Evolutionary conservation across 2,888 invertebrate genomes (phyloP).

Genomic region (Liposcelis brunnea): DNA sequence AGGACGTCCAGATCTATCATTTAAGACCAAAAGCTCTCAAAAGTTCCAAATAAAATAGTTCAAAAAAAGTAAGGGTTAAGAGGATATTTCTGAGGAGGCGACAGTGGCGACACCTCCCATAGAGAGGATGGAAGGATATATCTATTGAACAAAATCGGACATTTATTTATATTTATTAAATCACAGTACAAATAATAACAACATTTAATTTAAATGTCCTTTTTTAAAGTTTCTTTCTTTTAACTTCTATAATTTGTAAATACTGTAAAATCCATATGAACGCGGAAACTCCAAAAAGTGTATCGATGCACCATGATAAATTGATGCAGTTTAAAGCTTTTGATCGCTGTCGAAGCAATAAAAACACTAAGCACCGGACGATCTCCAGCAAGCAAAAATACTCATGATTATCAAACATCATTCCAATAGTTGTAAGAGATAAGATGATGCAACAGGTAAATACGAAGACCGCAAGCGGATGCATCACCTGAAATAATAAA

Average conservation of each 20-base stretch:
- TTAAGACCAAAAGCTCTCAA: too few relatives aligned
- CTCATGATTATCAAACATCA: slow-evolving; percentile 49
- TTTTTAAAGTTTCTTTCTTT: slow-evolving; percentile 23
- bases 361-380: slow-evolving; percentile 42
- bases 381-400: slow-evolving; percentile 45
- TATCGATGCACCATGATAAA: slow-evolving; percentile 30
- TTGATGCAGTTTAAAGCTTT: slow-evolving; percentile 20
- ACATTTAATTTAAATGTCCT: too few relatives aligned
- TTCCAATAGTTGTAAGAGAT: slow-evolving; percentile 49
- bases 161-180: too few relatives aligned
- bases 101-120: too few relatives aligned
- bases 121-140: too few relatives aligned
- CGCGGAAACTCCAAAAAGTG: slow-evolving; percentile 40
- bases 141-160: too few relatives aligned
- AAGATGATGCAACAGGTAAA: slow-evolving; percentile 46
- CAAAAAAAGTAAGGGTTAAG: too few relatives aligned
- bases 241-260: slow-evolving; percentile 37
- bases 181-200: too few relatives aligned
- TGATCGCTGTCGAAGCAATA: slow-evolving; percentile 29
- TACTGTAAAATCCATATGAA: slow-evolving; percentile 47
- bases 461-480: slow-evolving; percentile 36
- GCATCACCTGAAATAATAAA: slow-evolving; percentile 34
- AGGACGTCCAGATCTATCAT: too few relatives aligned
- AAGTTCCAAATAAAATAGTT: too few relatives aligned
- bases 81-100: too few relatives aligned